Percentiles rank a stretch among this genome's conserved stretches.
phyloP scores from a whole-genome alignment of 2,797 vertebrate genomes.

The Amphiprion clarkii region DNA sequence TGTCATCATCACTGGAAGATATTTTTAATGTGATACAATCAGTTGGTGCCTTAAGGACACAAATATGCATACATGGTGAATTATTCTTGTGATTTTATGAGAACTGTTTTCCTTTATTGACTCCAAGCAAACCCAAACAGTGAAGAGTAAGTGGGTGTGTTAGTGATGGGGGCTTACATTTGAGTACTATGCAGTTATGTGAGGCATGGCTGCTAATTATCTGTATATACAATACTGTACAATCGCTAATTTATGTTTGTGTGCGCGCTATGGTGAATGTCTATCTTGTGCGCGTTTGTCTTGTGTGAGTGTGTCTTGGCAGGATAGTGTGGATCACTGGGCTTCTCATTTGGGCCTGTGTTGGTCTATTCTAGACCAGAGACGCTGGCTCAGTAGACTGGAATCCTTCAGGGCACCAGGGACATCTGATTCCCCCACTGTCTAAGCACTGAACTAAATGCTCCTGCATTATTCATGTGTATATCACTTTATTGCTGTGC shows the following conservation, averaged over 20 bases:
- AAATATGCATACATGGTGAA: conserved; percentile 10
- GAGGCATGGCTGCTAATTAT: conserved; percentile 21
- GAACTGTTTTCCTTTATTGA: conserved; percentile 30
- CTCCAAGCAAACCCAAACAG: not conserved
- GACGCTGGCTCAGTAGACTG: conserved; percentile 85
- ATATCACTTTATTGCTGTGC: conserved; percentile 86
- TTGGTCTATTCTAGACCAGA: conserved; percentile 77
- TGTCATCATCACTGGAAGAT: conserved; percentile 40
- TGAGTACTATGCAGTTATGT: conserved; percentile 11
- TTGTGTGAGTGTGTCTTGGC: conserved; percentile 37
- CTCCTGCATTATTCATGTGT: conserved; percentile 87
- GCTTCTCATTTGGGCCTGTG: conserved; percentile 70
- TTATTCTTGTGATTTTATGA: conserved; percentile 31
- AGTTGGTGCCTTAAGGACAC: conserved; percentile 14
- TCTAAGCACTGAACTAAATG: conserved; percentile 85
- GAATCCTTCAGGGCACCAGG: conserved; percentile 81
- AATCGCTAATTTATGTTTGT: conserved; percentile 35
- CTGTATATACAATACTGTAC: not conserved
- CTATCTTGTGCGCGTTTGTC: conserved; percentile 21
- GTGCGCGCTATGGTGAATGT: conserved; percentile 41
- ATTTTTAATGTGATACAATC: conserved; percentile 24
- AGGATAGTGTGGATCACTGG: conserved; percentile 53
- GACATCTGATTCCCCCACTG: conserved; percentile 82
- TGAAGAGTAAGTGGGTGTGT: not conserved
- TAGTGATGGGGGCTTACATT: conserved; percentile 15